Percentiles rank a stretch among this genome's conserved stretches.
phyloP scores from a whole-genome alignment of 2,113 vertebrate species.

The Percopsis transmontana region DNA sequence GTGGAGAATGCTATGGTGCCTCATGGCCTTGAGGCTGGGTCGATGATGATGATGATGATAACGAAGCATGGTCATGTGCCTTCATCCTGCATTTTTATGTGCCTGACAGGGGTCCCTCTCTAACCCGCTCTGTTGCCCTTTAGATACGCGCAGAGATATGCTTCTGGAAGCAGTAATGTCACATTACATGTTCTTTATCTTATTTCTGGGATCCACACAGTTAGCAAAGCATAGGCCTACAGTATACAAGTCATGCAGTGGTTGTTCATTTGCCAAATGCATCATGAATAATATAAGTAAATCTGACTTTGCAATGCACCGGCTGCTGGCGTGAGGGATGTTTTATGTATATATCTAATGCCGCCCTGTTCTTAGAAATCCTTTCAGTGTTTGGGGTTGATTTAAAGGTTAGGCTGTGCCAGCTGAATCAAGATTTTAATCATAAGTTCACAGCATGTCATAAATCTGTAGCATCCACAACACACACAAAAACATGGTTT shows the following conservation, averaged over 20 bases:
- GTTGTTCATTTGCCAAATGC: slow-evolving; percentile 49
- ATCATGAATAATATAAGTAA: slow-evolving; percentile 60
- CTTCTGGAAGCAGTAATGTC: slow-evolving; percentile 66
- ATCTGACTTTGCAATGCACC: slow-evolving; percentile 32
- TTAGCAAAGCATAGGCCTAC: slow-evolving; percentile 51
- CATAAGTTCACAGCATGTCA: neutral
- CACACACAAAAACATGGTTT: neutral
- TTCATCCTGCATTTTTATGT: too few species aligned
- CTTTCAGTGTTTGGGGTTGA: neutral
- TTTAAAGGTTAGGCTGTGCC: neutral
- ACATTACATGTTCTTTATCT: slow-evolving; percentile 47
- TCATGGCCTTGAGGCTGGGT: too few species aligned
- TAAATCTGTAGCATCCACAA: neutral
- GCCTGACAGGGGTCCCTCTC: neutral
- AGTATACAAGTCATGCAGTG: slow-evolving; percentile 32
- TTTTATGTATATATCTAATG: slow-evolving; percentile 2
- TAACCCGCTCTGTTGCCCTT: slow-evolving; percentile 6
- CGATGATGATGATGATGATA: too few species aligned
- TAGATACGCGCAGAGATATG: slow-evolving; percentile 49
- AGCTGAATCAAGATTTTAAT: neutral
- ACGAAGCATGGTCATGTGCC: too few species aligned
- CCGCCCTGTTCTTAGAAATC: slow-evolving; percentile 7
- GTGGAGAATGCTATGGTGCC: too few species aligned
- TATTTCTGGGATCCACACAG: slow-evolving; percentile 50
- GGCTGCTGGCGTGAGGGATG: neutral